These are phyloP conservation scores for Lathamus discolor DNA, from an alignment of 2,113 vertebrate genomes.

Conservation along the genomic window DNA sequence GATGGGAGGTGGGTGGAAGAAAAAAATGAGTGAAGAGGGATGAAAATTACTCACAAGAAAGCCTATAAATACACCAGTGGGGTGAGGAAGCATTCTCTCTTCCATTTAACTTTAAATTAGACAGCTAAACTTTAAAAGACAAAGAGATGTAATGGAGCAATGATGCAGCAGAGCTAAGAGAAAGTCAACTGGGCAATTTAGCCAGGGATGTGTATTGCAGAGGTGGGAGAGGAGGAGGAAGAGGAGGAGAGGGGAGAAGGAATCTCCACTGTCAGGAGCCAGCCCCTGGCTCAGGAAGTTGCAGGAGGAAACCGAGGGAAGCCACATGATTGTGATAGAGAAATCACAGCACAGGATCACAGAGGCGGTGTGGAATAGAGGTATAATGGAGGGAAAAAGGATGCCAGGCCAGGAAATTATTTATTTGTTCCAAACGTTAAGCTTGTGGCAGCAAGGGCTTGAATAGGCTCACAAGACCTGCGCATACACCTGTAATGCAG, in stretches of 20 bases:
- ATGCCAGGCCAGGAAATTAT: background rate
- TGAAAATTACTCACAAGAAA: constrained; percentile 37
- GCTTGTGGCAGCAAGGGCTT: background rate
- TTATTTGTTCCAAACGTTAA: background rate
- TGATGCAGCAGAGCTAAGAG: background rate
- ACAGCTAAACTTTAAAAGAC: background rate
- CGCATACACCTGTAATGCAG: background rate
- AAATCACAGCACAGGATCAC: background rate
- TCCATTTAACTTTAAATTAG: constrained; percentile 7
- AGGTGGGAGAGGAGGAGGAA: background rate
- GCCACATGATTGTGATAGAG: background rate
- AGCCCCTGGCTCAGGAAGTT: background rate
- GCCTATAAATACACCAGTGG: background rate
- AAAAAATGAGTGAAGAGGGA: background rate
- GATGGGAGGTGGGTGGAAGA: background rate
- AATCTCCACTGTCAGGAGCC: background rate
- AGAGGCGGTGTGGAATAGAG: background rate
- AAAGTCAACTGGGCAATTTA: background rate
- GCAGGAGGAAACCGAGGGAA: background rate
- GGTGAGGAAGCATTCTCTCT: background rate
- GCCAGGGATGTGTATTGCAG: background rate
- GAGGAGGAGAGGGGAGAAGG: background rate
- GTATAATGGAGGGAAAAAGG: background rate
- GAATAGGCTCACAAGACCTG: background rate
- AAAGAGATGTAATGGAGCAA: background rate